Conservation (phyloP, 2,113 vertebrate species). For the Serinus canaria region DNA sequence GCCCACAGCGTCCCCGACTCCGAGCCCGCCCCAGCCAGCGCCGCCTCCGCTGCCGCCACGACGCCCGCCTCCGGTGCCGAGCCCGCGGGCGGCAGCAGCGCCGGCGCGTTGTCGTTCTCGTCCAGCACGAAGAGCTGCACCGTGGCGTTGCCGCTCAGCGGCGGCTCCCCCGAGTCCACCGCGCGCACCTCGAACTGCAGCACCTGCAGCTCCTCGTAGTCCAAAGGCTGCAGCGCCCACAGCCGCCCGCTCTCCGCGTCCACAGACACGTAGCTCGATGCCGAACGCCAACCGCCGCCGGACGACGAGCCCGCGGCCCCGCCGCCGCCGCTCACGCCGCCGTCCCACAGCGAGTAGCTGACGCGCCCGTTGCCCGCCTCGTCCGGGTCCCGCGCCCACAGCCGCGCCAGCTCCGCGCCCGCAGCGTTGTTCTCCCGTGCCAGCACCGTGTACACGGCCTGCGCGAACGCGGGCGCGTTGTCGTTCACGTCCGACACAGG, state of each 20-base stretch:
- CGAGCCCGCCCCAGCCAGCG: too few relatives aligned
- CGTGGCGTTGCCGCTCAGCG: too few relatives aligned
- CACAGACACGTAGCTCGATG: slow-evolving; percentile 59
- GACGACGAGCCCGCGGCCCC: too few relatives aligned
- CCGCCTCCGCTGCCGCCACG: not conserved
- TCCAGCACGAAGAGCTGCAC: too few relatives aligned
- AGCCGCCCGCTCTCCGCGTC: slow-evolving; percentile 26
- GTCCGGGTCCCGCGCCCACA: slow-evolving; percentile 70
- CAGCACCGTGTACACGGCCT: slow-evolving; percentile 69
- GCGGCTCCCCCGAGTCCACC: too few relatives aligned
- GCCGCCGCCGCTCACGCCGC: not conserved
- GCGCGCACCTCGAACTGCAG: too few relatives aligned
- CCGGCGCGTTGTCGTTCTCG: not conserved
- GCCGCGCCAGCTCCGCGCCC: slow-evolving; percentile 65
- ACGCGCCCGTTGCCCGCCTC: slow-evolving; percentile 68
- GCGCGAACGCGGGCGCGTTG: slow-evolving; percentile 67
- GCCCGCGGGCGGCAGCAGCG: not conserved
- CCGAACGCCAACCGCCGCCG: not conserved
- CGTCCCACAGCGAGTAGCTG: slow-evolving; percentile 69
- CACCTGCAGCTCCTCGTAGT: too few relatives aligned
- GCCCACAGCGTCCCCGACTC: not conserved
- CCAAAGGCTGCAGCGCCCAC: not conserved
- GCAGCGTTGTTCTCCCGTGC: slow-evolving; percentile 65
- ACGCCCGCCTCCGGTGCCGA: not conserved
- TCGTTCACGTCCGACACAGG: slow-evolving; percentile 70